Evolutionary conservation across 2,113 vertebrate genomes (phyloP), one percentile per base, ranked within the genome.

Genomic region (Calidris pugnax): DNA sequence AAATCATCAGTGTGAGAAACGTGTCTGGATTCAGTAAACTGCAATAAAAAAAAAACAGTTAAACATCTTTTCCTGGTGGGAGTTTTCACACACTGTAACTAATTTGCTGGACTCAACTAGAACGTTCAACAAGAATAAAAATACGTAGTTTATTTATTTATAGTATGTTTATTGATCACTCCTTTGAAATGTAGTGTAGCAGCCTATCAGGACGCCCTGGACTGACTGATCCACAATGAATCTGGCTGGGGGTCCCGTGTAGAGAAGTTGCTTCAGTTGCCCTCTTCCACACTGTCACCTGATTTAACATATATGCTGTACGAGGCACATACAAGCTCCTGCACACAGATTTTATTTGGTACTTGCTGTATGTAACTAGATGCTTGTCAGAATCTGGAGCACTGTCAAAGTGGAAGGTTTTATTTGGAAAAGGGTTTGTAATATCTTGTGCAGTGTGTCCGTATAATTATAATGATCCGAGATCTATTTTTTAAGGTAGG

Each of bases 11-110:
- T 45, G 55, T 88, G 63, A 90, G 79, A 81, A 94, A 95, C 73
- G 32, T 96, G 92, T 90, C 89, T 87, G 80, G 83, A 94, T 97
- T 96, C 93, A 96, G 88, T 85, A 96, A 96, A 94, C 67, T 62
- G 93, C 72, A 95, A 93, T 80, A 56, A 92, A 97, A 96, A 95
- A 95, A 95, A 84, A 0, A 4, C 8, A 93, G 64, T 89, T 77
- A 83, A 97, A 79, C 68, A 80, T 94, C 95, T 94, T 93, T 80
- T 93, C 91, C 92, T 93, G 60, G 94, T 93, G 89, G 93, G 96
- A 87, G 76, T 95, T 96, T 97, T 96, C 90, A 90, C 95, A 95
- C 53, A 83, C 48, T 63, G 37, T 55, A 95, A 85, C 85, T 85
- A 91, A 96, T 96, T 96, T 95, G 83, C 75, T 94, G 91, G 69